These are phyloP conservation scores for Anolis sagrei DNA, from an alignment of 2,113 vertebrate genomes.

Conservation along the genomic window DNA sequence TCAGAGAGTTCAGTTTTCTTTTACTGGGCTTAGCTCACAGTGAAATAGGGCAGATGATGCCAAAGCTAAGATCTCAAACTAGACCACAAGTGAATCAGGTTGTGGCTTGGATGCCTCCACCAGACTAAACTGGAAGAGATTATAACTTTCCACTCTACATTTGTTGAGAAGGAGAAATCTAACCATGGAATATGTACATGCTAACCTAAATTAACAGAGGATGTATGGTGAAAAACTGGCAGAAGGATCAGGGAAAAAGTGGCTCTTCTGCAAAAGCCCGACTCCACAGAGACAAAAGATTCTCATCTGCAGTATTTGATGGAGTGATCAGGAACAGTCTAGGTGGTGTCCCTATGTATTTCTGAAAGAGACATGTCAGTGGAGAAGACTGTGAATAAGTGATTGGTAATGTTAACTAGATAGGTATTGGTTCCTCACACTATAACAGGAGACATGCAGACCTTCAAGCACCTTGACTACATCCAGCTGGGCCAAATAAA, in stretches of 20 bases:
- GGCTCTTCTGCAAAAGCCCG: not conserved
- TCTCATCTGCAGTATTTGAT: not conserved
- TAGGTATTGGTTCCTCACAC: no score
- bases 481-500: not conserved
- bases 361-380: not conserved
- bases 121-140: not conserved
- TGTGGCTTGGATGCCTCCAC: no score
- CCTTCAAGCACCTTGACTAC: not conserved
- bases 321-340: not conserved
- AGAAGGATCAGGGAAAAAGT: not conserved
- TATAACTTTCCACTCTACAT: not conserved
- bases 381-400: not conserved
- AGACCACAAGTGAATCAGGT: not conserved
- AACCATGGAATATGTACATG: not conserved
- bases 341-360: not conserved
- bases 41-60: not conserved
- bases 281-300: not conserved
- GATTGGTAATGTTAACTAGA: no score
- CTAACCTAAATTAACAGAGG: no score
- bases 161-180: not conserved
- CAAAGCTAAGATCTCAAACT: not conserved
- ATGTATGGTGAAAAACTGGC: not conserved
- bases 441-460: not conserved
- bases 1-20: not conserved
- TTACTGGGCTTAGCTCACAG: not conserved